A percentile compares a stretch with the other conserved stretches of the same genome.
phyloP scores from a whole-genome alignment of 35 echinoderm and acorn worm species.

The Hemicentrotus pulcherrimus region DNA sequence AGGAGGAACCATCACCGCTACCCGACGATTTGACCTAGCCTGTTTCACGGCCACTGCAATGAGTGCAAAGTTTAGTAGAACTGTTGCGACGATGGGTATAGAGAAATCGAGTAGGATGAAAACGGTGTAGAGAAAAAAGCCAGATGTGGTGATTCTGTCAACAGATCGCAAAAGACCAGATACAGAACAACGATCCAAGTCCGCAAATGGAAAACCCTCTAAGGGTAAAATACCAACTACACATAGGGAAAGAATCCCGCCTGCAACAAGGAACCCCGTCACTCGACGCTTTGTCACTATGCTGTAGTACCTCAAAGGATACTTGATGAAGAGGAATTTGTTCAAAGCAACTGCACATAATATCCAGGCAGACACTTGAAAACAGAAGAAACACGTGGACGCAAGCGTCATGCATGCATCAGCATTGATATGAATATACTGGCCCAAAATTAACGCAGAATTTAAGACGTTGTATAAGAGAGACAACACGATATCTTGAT shows the following conservation, averaged over 20 bases:
- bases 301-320: slow-evolving; percentile 1
- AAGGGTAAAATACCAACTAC: background rate
- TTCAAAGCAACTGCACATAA: background rate
- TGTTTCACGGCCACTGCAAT: background rate
- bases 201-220: background rate
- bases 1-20: background rate
- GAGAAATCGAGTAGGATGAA: background rate
- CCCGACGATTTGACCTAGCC: background rate
- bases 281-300: background rate
- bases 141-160: background rate
- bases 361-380: background rate
- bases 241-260: background rate
- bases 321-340: background rate
- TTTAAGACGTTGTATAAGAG: background rate
- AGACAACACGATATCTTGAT: background rate
- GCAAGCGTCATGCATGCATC: background rate
- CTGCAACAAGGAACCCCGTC: background rate
- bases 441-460: background rate
- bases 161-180: background rate
- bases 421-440: background rate
- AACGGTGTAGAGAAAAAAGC: background rate
- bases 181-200: background rate
- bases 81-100: background rate
- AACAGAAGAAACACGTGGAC: background rate
- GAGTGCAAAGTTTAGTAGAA: background rate